These are phyloP conservation scores for Mya arenaria DNA, from an alignment of 1,140 invertebrate genomes.

Conservation along the genomic window DNA sequence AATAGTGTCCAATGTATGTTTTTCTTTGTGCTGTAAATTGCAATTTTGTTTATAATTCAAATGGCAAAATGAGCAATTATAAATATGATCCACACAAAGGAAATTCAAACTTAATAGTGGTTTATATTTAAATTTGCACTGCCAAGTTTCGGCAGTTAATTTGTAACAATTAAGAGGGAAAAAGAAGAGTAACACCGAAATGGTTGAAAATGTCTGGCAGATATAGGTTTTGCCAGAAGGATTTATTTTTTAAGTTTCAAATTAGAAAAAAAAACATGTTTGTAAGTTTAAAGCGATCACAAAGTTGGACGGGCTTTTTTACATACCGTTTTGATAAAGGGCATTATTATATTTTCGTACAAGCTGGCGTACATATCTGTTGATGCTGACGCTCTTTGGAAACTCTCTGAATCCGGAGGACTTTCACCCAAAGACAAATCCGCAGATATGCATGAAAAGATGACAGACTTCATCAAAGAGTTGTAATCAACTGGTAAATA, in stretches of 20 bases:
- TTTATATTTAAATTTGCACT: not conserved
- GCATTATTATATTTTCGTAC: constrained; percentile 11
- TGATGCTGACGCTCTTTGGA: not conserved
- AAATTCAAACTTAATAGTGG: not conserved
- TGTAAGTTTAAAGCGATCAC: not conserved
- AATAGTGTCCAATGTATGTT: constrained; percentile 24
- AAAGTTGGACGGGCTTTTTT: not conserved
- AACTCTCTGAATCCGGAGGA: constrained; percentile 1
- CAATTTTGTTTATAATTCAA: not conserved
- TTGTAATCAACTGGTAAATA: constrained; percentile 25
- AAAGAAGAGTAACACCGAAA: not conserved
- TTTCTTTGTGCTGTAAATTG: constrained; percentile 32
- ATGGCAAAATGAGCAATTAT: not conserved
- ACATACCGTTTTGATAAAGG: constrained; percentile 43
- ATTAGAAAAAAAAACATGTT: not conserved
- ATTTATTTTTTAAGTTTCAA: not conserved
- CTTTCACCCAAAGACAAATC: not conserved
- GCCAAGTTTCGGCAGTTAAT: too few species aligned
- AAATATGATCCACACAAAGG: not conserved
- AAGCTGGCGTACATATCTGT: constrained; percentile 6
- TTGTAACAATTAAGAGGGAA: not conserved
- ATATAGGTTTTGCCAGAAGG: too few species aligned
- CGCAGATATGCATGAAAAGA: constrained; percentile 13
- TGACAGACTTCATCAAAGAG: constrained; percentile 24
- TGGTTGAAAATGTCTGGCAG: not conserved